Evolutionary conservation across 2,888 invertebrate genomes (phyloP).

Genomic region (Aleiodes alternator): DNA sequence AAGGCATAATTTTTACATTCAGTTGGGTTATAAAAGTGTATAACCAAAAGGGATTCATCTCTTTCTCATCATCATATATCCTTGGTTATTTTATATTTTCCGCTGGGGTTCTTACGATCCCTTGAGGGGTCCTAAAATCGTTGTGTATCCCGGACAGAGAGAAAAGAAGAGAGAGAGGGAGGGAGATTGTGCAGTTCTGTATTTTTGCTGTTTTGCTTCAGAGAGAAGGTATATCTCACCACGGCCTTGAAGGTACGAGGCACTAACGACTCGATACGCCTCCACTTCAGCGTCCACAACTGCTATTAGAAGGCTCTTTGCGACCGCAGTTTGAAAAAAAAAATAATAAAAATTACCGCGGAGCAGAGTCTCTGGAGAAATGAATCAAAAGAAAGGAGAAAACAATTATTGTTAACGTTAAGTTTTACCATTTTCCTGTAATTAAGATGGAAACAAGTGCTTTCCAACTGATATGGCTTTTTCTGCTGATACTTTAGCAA

Average conservation of each 20-base stretch:
- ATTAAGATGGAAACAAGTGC: not conserved
- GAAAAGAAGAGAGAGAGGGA: no score
- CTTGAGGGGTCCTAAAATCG: constrained; percentile 45
- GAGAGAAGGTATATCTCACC: not conserved
- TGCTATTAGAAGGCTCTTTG: constrained; percentile 37
- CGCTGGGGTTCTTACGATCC: constrained; percentile 46
- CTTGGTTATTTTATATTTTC: constrained; percentile 58
- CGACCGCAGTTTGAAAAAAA: constrained; percentile 3
- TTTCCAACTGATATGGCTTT: no score
- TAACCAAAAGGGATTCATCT: constrained; percentile 22
- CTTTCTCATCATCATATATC: constrained; percentile 38
- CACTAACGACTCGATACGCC: constrained; percentile 46
- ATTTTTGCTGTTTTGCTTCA: not conserved
- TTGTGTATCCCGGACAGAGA: constrained; percentile 40
- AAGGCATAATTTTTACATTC: constrained; percentile 45
- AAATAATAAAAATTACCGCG: constrained; percentile 7
- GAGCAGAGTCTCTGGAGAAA: no score
- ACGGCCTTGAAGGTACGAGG: constrained; percentile 29
- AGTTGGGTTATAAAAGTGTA: constrained; percentile 21
- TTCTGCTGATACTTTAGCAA: no score
- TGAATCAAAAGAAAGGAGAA: no score
- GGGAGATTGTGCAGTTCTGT: not conserved
- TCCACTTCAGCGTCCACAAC: constrained; percentile 24
- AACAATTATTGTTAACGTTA: constrained; percentile 1
- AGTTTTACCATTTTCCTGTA: not conserved